Evolutionary conservation across 1,140 invertebrate species (phyloP), one percentile per base, ranked within the genome.

Genomic region (Plectrocnemia conspersa): DNA sequence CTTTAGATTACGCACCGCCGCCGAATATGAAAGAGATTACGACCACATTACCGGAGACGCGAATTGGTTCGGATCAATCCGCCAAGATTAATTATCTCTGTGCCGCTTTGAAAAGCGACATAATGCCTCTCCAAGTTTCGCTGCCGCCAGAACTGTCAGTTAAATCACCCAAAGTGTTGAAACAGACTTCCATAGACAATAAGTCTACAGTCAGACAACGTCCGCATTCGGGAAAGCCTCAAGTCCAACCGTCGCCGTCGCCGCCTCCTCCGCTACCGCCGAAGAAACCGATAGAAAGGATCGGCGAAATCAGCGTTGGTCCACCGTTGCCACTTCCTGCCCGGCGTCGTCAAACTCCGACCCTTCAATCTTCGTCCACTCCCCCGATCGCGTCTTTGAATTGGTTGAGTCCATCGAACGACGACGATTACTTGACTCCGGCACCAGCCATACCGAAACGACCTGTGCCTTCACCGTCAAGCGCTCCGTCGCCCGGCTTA

Each of bases 251-350:
- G 55, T 65, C 64, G 54, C 65, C 79, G 65, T 68, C 73, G 66
- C 70, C 89, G 58, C 89, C 89, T 1, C 89, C 89, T 7, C 89
- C 89, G 1, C 72, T 92, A 50, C 89, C 89, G 2, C 89, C 89
- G 0, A 92, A 92, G 68, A 89, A 90, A 64, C 78, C 85, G 54
- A 1, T 63, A 7, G 52, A 60, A 19, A 56, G 58, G 23, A 65
- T 67, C 42, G 54, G 67, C 23, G 64, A 67, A 25, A 63, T 61
- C 11, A 63, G 64, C 1, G 60, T 71, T 4, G 80, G 78, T 54
- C 82, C 84, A 0, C 84, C 83, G 1, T 82, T 83, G 1, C 74
- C 82, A 41, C 83, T 83, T 3, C 24, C 82, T 81, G 6, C 77
- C 81, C 55, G 79, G 66, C 18, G 80, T 79, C 25, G 76, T 71